Evolutionary conservation across 1,140 invertebrate genomes (phyloP), one percentile per base, ranked within the genome.

Genomic region (Oryzaephilus surinamensis): DNA sequence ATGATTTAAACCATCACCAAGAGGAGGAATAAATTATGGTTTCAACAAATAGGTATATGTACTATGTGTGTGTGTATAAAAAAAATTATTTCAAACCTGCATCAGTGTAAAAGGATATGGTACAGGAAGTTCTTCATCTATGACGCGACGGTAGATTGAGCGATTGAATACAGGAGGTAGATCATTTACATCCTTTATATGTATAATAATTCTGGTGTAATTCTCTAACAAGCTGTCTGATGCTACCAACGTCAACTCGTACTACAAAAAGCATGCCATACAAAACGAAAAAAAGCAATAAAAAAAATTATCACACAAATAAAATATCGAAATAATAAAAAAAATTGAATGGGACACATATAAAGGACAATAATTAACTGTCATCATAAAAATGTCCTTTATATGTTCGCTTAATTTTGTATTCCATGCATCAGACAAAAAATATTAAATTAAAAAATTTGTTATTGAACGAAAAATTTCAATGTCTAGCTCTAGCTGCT

Each of bases 211-310:
- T 32, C 69, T 76, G 41, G 84, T 87, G 41, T 74, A 72, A 66
- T 84, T 85, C 64, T 89, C 84, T 69, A 84, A 83, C 52, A 84
- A 73, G 57, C 81, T 83, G 67, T 89, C 85, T 34, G 84, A 88
- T 28, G 84, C 84, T 51, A 86, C 82, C 71, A 89, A 70, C 51
- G 79, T 82, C 67, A 90, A 70, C 65, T 84, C 81, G 70, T 88
- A 89, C 84, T 88, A 63, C 19, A 50, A 26, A 43, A 43, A 52
- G 30, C 33, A 45, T 38, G 42, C 43, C 34, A 15, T 27, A 35
- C 32, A 34, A 51, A 49, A 49, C 21, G 32, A 43, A 41, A 44
- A 38, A 41, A 10, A 40, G 43, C 35, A 38, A 44, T 41, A 37
- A 34, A 30, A 32, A 16, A 26, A n/a, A 34, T 6, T 24, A 40